These are phyloP conservation scores for Sapajus apella DNA, from an alignment of 2,113 vertebrate species.

Conservation along the genomic window DNA sequence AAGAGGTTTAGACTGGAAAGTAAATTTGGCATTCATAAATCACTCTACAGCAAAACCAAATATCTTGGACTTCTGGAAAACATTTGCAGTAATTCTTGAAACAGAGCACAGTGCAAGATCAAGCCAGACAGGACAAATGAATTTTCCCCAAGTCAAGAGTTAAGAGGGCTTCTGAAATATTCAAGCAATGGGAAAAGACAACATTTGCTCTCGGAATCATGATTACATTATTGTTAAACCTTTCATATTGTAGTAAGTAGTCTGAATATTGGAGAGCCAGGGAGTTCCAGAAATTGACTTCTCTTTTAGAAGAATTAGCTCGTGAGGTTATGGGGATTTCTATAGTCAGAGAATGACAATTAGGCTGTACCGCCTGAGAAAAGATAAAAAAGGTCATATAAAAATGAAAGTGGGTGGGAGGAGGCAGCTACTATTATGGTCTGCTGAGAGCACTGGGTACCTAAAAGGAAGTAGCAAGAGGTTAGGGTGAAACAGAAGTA, in stretches of 20 bases:
- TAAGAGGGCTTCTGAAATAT: neutral
- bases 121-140: neutral
- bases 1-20: conserved; percentile 66
- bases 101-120: neutral
- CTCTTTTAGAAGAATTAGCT: neutral
- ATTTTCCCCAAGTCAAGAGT: neutral
- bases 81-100: neutral
- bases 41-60: conserved; percentile 47
- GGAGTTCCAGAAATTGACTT: neutral
- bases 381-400: neutral
- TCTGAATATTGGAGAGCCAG: neutral
- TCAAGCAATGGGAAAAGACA: neutral
- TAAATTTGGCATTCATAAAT: conserved; percentile 56
- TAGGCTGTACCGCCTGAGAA: neutral
- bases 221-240: neutral
- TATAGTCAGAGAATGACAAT: neutral
- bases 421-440: neutral
- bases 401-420: neutral
- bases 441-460: fast-evolving
- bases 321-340: neutral
- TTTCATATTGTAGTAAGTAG: neutral
- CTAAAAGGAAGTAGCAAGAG: neutral
- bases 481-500: neutral
- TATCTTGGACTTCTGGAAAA: conserved; percentile 10
- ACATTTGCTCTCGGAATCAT: neutral